Base-by-base conservation (phyloP, 2,797 vertebrate genomes). In the Cirrhinus mrigala region DNA sequence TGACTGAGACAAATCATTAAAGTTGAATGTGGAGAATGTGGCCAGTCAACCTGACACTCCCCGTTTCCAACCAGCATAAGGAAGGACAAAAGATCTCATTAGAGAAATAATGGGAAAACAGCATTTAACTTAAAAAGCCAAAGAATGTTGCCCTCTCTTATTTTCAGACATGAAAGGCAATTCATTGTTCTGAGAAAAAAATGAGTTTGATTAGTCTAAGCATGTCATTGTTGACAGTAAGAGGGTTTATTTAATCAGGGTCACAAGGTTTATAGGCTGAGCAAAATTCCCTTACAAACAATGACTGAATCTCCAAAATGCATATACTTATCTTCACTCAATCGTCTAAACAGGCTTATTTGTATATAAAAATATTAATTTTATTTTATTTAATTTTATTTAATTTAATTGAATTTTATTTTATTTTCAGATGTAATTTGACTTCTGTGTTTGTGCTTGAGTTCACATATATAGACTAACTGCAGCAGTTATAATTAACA, bases 11-110 rank as follows among this genome's bases (percentile, higher is more conserved):
- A 80, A 68, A 24, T 82, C 66, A 82, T 79, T 62, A 20, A 81
- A 78, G 46, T 14, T 78, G 56, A 78, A 87, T 78, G 78, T 52
- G 46, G 66, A 84, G 80, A 87, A 83, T 84, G 68, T 69, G 54
- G 40, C n/a, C 52, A 73, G 22, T 78, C 14, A 64, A 58, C 69
- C 68, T 66, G 22, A 74, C 40, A 62, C 74, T 40, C 73, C 64
- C 48, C 20, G 3, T 66, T n/a, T 62, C 54, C 24, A 64, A 18
- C 71, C 29, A 50, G 37, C 4, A 33, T 40, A 83, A 76, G 14
- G 24, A 44, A 66, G 20, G 69, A 48, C 56, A 81, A 76, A 78
- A 81, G 56, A 58, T 70, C 27, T 71, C 46, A 79, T 74, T 33
- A 82, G 44, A 74, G 56, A 64, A 71, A 58, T 71, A n/a, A 81